phyloP scores from a whole-genome alignment of 2,113 vertebrate species.

The Morone saxatilis region DNA sequence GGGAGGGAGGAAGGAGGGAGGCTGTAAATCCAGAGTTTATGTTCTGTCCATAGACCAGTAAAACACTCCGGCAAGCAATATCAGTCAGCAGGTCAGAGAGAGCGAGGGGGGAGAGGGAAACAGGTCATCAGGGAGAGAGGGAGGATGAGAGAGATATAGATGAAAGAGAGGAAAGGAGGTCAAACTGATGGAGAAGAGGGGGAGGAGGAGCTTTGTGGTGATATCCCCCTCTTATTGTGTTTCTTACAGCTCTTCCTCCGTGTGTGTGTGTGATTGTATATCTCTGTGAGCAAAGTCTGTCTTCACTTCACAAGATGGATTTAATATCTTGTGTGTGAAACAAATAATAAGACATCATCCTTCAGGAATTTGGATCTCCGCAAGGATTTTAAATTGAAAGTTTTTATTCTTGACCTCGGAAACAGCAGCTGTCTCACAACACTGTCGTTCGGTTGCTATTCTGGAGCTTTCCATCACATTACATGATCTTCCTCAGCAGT shows the following conservation, averaged over 20 bases:
- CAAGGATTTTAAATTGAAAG: background rate
- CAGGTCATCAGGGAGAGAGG: slow-evolving; percentile 31
- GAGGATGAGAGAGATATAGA: slow-evolving; percentile 1
- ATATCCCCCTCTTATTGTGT: background rate
- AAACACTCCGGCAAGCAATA: slow-evolving; percentile 34
- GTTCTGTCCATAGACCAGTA: slow-evolving; percentile 49
- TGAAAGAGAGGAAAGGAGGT: slow-evolving; percentile 50
- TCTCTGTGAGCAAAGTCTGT: background rate
- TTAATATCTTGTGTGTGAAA: no score
- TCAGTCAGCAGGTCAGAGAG: slow-evolving; percentile 55
- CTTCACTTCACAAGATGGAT: no score
- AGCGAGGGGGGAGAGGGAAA: background rate
- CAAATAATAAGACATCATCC: no score
- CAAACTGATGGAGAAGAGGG: slow-evolving; percentile 28
- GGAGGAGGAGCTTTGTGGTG: slow-evolving; percentile 28
- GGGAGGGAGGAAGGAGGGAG: slow-evolving; percentile 5
- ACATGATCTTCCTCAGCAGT: background rate
- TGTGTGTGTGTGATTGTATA: background rate
- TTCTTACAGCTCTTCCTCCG: background rate
- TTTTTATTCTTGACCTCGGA: background rate
- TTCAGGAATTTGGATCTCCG: no score
- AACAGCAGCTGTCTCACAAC: background rate
- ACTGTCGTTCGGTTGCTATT: background rate
- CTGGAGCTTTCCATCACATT: background rate
- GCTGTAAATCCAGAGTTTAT: slow-evolving; percentile 67